Conservation (phyloP, 2,113 vertebrate genomes). For the Hassar affinis region DNA sequence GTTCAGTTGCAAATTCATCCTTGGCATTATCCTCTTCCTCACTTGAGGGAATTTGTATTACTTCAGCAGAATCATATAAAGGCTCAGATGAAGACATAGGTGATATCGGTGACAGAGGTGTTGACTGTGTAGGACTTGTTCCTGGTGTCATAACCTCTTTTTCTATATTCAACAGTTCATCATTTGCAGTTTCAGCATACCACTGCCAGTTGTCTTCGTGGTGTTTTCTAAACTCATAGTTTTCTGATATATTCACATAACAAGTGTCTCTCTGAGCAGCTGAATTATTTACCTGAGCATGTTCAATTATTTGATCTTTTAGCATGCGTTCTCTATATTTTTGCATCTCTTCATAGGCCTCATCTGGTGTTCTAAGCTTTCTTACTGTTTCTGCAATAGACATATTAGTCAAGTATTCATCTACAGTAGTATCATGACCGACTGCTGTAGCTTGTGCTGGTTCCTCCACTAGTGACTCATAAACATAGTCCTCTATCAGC, state of each 20-base stretch:
- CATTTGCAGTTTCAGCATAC: slow-evolving; percentile 76
- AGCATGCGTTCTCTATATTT: slow-evolving; percentile 77
- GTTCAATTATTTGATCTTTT: slow-evolving; percentile 79
- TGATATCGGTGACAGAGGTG: slow-evolving; percentile 53
- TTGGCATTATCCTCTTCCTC: slow-evolving; percentile 50
- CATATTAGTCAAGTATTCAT: slow-evolving; percentile 69
- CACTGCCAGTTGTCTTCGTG: slow-evolving; percentile 71
- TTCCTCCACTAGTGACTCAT: slow-evolving; percentile 91
- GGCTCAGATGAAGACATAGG: slow-evolving; percentile 62
- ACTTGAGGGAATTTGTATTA: slow-evolving; percentile 60
- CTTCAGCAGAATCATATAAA: slow-evolving; percentile 66
- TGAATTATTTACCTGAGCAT: slow-evolving; percentile 75
- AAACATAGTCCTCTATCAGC: slow-evolving; percentile 97
- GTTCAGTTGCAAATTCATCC: slow-evolving; percentile 38
- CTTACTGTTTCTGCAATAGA: slow-evolving; percentile 71
- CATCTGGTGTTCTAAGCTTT: slow-evolving; percentile 79
- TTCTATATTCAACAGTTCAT: slow-evolving; percentile 80
- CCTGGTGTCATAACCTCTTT: slow-evolving; percentile 72
- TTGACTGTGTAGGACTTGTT: slow-evolving; percentile 71
- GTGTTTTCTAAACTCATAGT: slow-evolving; percentile 65
- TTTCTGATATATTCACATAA: slow-evolving; percentile 81
- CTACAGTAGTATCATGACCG: slow-evolving; percentile 63
- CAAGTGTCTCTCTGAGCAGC: slow-evolving; percentile 78
- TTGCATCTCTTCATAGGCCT: slow-evolving; percentile 84
- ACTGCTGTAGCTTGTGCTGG: slow-evolving; percentile 73